phyloP scores from a whole-genome alignment of 2,113 vertebrate genomes.

The Gadus macrocephalus region DNA sequence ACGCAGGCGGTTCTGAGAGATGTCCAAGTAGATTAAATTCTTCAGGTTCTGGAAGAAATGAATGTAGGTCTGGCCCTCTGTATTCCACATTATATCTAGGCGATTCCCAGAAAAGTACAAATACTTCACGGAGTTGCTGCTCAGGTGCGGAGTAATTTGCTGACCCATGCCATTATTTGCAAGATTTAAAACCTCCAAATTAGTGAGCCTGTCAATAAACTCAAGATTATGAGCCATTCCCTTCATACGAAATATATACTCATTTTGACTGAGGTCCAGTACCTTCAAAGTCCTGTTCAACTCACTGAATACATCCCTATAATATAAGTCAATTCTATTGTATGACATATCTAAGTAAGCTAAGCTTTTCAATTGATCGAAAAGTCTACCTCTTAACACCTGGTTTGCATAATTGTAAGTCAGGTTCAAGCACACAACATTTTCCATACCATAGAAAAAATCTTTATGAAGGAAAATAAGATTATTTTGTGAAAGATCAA shows the following conservation, averaged over 20 bases:
- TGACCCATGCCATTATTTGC: slow-evolving; percentile 72
- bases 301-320: slow-evolving; percentile 60
- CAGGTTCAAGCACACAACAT: slow-evolving; percentile 71
- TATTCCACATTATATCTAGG: slow-evolving; percentile 70
- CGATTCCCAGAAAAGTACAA: slow-evolving; percentile 70
- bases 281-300: slow-evolving; percentile 62
- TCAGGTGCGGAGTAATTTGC: slow-evolving; percentile 59
- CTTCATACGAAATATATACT: slow-evolving; percentile 73
- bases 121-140: slow-evolving; percentile 66
- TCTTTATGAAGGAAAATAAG: slow-evolving; percentile 57
- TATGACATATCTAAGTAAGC: slow-evolving; percentile 69
- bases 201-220: slow-evolving; percentile 61
- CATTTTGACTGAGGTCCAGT: slow-evolving; percentile 74
- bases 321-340: slow-evolving; percentile 78
- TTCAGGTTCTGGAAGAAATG: slow-evolving; percentile 70
- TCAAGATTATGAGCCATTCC: slow-evolving; percentile 74
- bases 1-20: slow-evolving; percentile 69
- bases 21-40: slow-evolving; percentile 69
- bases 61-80: slow-evolving; percentile 60
- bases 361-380: slow-evolving; percentile 58
- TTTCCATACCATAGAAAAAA: slow-evolving; percentile 69
- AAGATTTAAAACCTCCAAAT: slow-evolving; percentile 67
- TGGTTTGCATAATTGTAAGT: slow-evolving; percentile 78
- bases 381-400: slow-evolving; percentile 51
- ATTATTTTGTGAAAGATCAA: slow-evolving; percentile 77